Base-by-base conservation (phyloP, 2,113 vertebrate genomes). In the Copsychus sechellarum region DNA sequence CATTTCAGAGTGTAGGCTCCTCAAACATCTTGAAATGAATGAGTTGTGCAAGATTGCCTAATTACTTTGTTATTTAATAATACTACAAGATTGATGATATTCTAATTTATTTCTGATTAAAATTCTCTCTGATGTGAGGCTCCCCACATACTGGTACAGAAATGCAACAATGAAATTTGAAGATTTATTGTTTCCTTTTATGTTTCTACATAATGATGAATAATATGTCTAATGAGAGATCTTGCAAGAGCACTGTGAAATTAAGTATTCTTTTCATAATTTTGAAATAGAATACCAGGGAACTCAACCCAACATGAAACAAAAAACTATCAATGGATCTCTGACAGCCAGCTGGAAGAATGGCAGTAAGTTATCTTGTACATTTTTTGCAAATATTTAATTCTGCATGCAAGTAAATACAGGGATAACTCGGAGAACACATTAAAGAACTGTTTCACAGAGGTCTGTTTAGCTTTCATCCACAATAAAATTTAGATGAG, bases 41-140 rank as follows among this genome's bases (percentile, higher is more conserved):
- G 38, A 58, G 18, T 82, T 92, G 18, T 5, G 38, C 56, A 85
- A 86, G 36, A 57, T 1, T 34, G 24, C 24, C 86, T 78, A 31
- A 69, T 48, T 61, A 54, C 12, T 67, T 81, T 56, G 7, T 29
- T 89, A 25, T 28, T 42, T 91, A 51, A 54, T 48, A 91, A 45
- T 25, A 23, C n/a, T 51, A 4, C 18, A 74, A 84, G 47, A 91
- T 91, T 64, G 0, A 91, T 53, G 58, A 86, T n/a, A 88, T 70
- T 92, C 51, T 84, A 64, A 87, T 22, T 79, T 91, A 76, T 72
- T 88, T 84, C 45, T 86, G 72, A 60, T 86, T 80, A 29, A 93
- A 90, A 78, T 66, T 56, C 47, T 74, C 60, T 71, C 74, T 70
- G 38, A 67, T 77, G 19, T 43, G 34, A 84, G 42, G n/a, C 33